phyloP scores from a whole-genome alignment of 2,797 vertebrate genomes.

The Atherinosoma microstoma region DNA sequence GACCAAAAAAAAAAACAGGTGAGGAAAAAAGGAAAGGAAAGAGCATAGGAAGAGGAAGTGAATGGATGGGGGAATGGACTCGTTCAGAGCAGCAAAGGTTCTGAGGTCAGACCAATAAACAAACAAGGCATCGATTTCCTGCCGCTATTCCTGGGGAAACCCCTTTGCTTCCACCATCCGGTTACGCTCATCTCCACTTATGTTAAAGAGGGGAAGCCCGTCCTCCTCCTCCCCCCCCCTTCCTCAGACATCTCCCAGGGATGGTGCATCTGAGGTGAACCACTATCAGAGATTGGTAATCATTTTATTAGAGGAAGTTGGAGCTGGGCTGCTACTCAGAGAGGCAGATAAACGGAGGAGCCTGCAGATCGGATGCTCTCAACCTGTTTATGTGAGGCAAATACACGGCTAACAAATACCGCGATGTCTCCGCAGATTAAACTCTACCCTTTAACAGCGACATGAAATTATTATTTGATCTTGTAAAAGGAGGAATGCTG shows the following conservation, averaged over 20 bases:
- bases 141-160: constrained; percentile 60
- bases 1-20: not conserved
- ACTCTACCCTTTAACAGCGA: constrained; percentile 10
- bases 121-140: constrained; percentile 79
- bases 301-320: constrained; percentile 63
- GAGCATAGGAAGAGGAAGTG: not conserved
- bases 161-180: constrained; percentile 46
- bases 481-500: constrained; percentile 17
- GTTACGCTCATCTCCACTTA: constrained; percentile 64
- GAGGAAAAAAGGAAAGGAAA: not conserved
- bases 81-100: constrained; percentile 49
- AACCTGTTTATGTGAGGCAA: constrained; percentile 38
- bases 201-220: constrained; percentile 61
- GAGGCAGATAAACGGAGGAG: constrained; percentile 32
- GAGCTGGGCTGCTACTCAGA: constrained; percentile 32
- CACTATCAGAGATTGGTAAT: constrained; percentile 59
- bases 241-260: constrained; percentile 52
- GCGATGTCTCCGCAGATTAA: constrained; percentile 2
- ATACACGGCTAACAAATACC: constrained; percentile 28
- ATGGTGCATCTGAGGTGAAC: constrained; percentile 67
- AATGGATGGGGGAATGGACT: constrained; percentile 3
- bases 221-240: constrained; percentile 3
- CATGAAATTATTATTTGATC: constrained; percentile 13
- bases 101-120: constrained; percentile 76
- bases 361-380: constrained; percentile 29